Percentiles rank a stretch among this genome's conserved stretches.
Conservation (phyloP, 2,888 invertebrate species). For the Hirtodrosophila alboralis region DNA sequence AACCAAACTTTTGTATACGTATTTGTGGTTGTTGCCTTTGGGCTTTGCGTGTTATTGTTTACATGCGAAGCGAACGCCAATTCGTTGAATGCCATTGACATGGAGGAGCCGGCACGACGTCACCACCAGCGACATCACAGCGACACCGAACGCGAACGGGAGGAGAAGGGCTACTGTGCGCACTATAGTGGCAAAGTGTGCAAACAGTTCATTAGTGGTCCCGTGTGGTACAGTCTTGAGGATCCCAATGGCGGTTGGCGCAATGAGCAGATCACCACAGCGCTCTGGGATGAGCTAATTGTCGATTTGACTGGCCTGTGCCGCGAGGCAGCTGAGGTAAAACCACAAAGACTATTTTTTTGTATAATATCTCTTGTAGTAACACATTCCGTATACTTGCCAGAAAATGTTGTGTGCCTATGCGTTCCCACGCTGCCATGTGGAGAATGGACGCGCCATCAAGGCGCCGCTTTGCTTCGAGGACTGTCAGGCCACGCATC, state of each 20-base stretch:
- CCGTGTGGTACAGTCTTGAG: slow-evolving; percentile 91
- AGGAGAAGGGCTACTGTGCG: slow-evolving; percentile 90
- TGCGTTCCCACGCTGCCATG: slow-evolving; percentile 94
- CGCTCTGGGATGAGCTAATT: slow-evolving; percentile 94
- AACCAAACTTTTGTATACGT: slow-evolving; percentile 29
- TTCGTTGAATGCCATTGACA: slow-evolving; percentile 69
- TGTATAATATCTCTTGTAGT: too few relatives aligned
- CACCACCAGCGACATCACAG: slow-evolving; percentile 73
- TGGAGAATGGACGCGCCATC: slow-evolving; percentile 87
- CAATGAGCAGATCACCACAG: slow-evolving; percentile 93
- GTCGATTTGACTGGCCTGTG: slow-evolving; percentile 92
- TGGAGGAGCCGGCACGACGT: slow-evolving; percentile 61
- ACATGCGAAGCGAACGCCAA: slow-evolving; percentile 60
- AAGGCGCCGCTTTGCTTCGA: slow-evolving; percentile 94
- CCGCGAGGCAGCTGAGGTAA: slow-evolving; percentile 92
- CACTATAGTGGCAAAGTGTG: slow-evolving; percentile 94
- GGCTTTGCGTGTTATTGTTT: slow-evolving; percentile 76
- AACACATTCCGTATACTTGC: slow-evolving; percentile 37
- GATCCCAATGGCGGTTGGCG: slow-evolving; percentile 87
- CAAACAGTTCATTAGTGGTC: slow-evolving; percentile 87
- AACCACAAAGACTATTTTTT: background rate
- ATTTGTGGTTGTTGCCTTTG: slow-evolving; percentile 43
- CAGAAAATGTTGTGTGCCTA: slow-evolving; percentile 94
- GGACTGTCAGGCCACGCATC: slow-evolving; percentile 95
- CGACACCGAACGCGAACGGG: slow-evolving; percentile 55